Evolutionary conservation across 2,888 invertebrate genomes (phyloP).

Genomic region (Taphrorychus bicolor): DNA sequence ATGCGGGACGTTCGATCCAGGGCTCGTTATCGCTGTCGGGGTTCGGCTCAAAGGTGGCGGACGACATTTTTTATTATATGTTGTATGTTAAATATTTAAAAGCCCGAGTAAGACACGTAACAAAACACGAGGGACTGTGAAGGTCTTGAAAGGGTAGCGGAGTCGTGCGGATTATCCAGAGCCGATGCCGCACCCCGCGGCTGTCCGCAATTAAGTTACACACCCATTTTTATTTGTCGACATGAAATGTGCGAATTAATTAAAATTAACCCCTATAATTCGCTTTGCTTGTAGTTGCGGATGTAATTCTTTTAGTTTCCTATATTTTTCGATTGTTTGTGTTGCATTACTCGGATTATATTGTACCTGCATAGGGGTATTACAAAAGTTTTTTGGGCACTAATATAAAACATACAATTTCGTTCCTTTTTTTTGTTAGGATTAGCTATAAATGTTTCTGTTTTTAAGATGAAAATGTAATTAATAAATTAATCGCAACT

Average conservation of each 20-base stretch:
- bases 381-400: too few relatives aligned
- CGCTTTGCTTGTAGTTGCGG: too few relatives aligned
- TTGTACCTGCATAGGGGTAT: too few relatives aligned
- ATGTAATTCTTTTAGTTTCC: too few relatives aligned
- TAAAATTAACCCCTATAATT: slow-evolving; percentile 8
- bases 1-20: slow-evolving; percentile 76
- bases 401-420: too few relatives aligned
- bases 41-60: slow-evolving; percentile 57
- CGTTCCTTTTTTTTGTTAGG: too few relatives aligned
- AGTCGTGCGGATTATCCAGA: background rate
- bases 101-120: background rate
- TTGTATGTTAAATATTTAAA: slow-evolving; percentile 2
- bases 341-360: too few relatives aligned
- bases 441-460: too few relatives aligned
- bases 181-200: slow-evolving; percentile 23
- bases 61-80: slow-evolving; percentile 34
- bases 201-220: slow-evolving; percentile 33
- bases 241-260: slow-evolving; percentile 14
- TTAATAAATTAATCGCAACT: too few relatives aligned
- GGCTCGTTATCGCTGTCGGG: slow-evolving; percentile 58
- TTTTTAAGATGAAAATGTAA: too few relatives aligned
- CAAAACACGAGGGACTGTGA: slow-evolving; percentile 16
- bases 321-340: too few relatives aligned
- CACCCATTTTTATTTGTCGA: slow-evolving; percentile 26
- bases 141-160: background rate